phyloP scores from a whole-genome alignment of 2,888 invertebrate genomes.

The Thecocarcelia acutangulata region DNA sequence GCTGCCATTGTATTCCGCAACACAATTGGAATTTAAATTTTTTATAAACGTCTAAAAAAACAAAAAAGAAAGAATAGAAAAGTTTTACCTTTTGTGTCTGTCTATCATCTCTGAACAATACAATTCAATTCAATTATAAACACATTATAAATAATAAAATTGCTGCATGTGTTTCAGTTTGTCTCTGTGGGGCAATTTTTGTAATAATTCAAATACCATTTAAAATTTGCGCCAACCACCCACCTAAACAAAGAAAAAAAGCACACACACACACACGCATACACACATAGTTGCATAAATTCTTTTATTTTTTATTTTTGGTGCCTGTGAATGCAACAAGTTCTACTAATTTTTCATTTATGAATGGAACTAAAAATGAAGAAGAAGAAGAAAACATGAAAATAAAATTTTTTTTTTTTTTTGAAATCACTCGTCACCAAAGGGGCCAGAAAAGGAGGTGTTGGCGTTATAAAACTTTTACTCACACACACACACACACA shows the following conservation, averaged over 20 bases:
- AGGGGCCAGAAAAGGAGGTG: slow-evolving; percentile 43
- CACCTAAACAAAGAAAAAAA: background rate
- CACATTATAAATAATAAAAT: slow-evolving; percentile 48
- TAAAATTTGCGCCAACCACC: slow-evolving; percentile 27
- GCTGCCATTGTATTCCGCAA: background rate
- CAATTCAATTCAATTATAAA: slow-evolving; percentile 57
- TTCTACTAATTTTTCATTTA: slow-evolving; percentile 52
- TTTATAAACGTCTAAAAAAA: slow-evolving; percentile 11
- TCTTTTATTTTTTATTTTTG: background rate
- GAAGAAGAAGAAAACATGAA: slow-evolving; percentile 6
- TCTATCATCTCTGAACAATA: slow-evolving; percentile 32
- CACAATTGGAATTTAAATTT: background rate
- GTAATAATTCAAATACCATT: slow-evolving; percentile 65
- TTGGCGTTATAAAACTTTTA: slow-evolving; percentile 7
- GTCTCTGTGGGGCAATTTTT: slow-evolving; percentile 60
- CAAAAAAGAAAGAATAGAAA: slow-evolving; percentile 12
- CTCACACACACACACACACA: background rate
- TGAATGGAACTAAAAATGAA: slow-evolving; percentile 37
- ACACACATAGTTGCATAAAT: background rate
- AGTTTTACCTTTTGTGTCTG: slow-evolving; percentile 68
- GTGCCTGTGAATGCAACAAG: slow-evolving; percentile 62
- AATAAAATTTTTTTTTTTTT: slow-evolving; percentile 47
- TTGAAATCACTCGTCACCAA: slow-evolving; percentile 59
- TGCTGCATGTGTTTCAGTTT: slow-evolving; percentile 40
- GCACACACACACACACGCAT: background rate